Conservation (phyloP, 1,140 invertebrate genomes). For the Maconellicoccus hirsutus region DNA sequence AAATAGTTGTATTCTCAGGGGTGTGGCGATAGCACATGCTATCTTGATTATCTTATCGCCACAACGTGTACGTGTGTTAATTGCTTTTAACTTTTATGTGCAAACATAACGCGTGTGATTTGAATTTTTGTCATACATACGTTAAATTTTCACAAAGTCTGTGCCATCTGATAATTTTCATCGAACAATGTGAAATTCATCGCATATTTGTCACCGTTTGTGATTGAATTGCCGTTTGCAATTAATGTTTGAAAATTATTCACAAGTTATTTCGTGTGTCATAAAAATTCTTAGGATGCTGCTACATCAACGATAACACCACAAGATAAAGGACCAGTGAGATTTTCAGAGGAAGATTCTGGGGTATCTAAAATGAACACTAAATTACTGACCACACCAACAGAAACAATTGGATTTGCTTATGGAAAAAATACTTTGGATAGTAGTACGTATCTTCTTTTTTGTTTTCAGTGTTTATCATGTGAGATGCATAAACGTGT, state of each 20-base stretch:
- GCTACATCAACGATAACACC: neutral
- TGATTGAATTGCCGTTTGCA: too few species aligned
- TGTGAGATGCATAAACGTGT: too few species aligned
- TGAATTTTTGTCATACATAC: neutral
- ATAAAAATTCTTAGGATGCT: neutral
- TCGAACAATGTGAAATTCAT: neutral
- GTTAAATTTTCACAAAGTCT: too few species aligned
- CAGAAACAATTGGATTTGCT: neutral
- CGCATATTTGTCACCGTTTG: too few species aligned
- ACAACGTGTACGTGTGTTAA: neutral
- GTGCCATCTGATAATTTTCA: neutral
- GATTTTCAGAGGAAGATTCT: neutral
- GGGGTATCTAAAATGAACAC: neutral
- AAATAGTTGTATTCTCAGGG: neutral
- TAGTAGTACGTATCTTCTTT: neutral
- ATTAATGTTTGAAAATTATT: neutral
- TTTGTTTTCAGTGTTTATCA: too few species aligned
- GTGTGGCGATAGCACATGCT: conserved; percentile 12
- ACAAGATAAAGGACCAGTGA: neutral
- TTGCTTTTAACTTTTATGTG: neutral
- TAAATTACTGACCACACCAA: neutral
- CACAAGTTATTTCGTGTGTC: neutral
- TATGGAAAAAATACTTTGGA: neutral
- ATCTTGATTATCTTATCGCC: neutral
- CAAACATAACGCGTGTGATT: neutral